A percentile compares a stretch with the other conserved stretches of the same genome.
These are phyloP conservation scores for Cyaniris semiargus DNA, from an alignment of 2,888 invertebrate genomes.

Conservation along the genomic window DNA sequence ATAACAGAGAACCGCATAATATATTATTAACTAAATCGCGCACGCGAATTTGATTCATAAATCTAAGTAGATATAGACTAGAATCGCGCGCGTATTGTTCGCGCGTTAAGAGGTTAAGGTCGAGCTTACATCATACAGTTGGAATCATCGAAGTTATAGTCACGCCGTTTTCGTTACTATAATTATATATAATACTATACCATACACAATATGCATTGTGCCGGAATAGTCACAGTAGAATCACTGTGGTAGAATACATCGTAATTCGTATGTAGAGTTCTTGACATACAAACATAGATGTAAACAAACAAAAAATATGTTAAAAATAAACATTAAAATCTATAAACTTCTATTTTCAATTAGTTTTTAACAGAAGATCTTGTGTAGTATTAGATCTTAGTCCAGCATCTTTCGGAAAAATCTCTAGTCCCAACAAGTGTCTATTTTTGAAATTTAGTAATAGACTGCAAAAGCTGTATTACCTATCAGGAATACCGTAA, in stretches of 20 bases:
- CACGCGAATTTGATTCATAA: slow-evolving; percentile 1
- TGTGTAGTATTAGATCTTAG: too few species aligned
- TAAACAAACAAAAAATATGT: too few species aligned
- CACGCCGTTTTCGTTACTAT: not conserved
- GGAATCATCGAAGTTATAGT: slow-evolving; percentile 29
- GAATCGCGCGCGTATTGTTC: slow-evolving; percentile 1
- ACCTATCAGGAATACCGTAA: not conserved
- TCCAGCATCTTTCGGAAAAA: too few species aligned
- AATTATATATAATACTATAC: not conserved
- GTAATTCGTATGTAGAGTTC: too few species aligned
- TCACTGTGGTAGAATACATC: not conserved
- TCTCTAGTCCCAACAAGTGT: too few species aligned
- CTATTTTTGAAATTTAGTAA: too few species aligned
- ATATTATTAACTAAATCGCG: slow-evolving; percentile 6
- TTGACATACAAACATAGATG: too few species aligned
- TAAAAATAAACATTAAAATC: too few species aligned
- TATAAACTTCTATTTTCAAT: too few species aligned
- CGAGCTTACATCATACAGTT: slow-evolving; percentile 24
- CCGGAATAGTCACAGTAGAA: not conserved
- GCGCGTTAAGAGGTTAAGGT: slow-evolving; percentile 22
- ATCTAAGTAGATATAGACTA: not conserved
- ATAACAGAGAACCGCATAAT: slow-evolving; percentile 16
- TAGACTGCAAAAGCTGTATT: not conserved
- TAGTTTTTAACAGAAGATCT: too few species aligned
- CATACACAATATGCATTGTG: not conserved